phyloP scores from a whole-genome alignment of 2,888 invertebrate genomes.

The Heliconius sara region DNA sequence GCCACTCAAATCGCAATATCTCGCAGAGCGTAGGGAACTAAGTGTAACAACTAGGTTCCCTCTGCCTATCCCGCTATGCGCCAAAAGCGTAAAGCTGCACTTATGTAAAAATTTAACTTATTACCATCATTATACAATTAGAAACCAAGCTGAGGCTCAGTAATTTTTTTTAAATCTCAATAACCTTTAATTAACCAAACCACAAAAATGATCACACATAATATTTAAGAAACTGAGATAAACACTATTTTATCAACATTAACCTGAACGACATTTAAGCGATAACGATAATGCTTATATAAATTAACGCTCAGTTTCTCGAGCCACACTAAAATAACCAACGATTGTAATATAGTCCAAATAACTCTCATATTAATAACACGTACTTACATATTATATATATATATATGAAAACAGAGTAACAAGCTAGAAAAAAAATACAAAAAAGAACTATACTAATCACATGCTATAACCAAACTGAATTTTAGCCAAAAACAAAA shows the following conservation, averaged over 20 bases:
- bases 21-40: too few relatives aligned
- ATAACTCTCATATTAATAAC: not conserved
- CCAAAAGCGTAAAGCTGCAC: too few relatives aligned
- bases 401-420: not conserved
- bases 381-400: not conserved
- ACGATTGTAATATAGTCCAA: not conserved
- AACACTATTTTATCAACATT: constrained; percentile 14
- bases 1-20: too few relatives aligned
- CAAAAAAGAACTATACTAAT: not conserved
- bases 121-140: not conserved
- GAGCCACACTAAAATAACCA: not conserved
- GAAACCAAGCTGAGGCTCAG: not conserved
- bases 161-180: too few relatives aligned
- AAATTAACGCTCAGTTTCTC: not conserved
- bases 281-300: constrained; percentile 15
- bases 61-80: too few relatives aligned
- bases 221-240: not conserved
- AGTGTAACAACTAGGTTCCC: too few relatives aligned
- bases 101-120: not conserved
- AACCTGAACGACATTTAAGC: constrained; percentile 23
- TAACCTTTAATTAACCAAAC: not conserved
- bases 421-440: not conserved
- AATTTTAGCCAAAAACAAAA: not conserved
- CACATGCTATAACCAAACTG: not conserved
- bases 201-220: not conserved